phyloP scores from a whole-genome alignment of 2,113 vertebrate genomes.

The Tragelaphus imberbis region DNA sequence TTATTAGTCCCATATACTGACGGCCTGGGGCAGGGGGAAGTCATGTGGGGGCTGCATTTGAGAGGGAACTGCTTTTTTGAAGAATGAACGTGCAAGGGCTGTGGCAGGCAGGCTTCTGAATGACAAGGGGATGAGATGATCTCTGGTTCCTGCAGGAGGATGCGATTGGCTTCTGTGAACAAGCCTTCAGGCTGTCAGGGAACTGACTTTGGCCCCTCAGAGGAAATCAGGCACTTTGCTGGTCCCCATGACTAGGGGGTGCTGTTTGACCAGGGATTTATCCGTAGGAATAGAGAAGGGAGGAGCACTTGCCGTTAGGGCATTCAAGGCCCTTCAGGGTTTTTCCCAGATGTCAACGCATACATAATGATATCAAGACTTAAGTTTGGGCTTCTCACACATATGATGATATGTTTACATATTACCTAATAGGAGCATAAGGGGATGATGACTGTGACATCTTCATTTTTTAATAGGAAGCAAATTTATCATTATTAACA shows the following conservation, averaged over 20 bases:
- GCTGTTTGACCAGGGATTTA: background rate
- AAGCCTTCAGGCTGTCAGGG: background rate
- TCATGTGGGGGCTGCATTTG: accelerated
- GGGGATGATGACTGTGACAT: background rate
- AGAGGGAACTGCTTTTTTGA: accelerated
- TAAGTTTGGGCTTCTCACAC: background rate
- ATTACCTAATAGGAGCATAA: background rate
- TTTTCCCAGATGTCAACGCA: background rate
- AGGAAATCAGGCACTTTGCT: background rate
- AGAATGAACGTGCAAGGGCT: background rate
- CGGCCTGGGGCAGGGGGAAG: accelerated
- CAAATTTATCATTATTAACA: background rate
- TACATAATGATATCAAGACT: background rate
- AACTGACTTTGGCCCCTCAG: background rate
- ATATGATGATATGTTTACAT: background rate
- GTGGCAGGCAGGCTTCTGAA: background rate
- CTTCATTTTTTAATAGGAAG: background rate
- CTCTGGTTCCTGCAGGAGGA: background rate
- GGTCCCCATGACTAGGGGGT: background rate
- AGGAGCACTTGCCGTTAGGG: background rate
- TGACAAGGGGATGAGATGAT: background rate
- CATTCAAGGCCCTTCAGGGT: background rate
- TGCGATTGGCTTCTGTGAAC: background rate
- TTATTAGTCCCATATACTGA: background rate
- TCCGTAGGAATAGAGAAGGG: accelerated